Conservation (phyloP, 2,888 invertebrate genomes). For the Brenthis hecate region DNA sequence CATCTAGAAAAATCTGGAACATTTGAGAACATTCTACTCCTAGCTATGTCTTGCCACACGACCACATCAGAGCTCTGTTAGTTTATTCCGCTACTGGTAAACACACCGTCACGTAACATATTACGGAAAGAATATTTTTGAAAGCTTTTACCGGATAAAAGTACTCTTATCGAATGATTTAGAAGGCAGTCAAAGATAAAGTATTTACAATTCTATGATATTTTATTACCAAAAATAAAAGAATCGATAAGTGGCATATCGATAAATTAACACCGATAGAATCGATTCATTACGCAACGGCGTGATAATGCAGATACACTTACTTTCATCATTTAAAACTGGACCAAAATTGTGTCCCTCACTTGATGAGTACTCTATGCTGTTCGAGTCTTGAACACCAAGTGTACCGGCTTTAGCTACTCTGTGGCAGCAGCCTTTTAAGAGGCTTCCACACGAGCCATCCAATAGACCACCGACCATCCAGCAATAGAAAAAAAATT, state of each 20-base stretch:
- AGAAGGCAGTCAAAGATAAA: background rate
- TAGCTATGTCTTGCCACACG: conserved; percentile 79
- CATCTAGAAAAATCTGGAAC: conserved; percentile 44
- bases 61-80: conserved; percentile 80
- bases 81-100: conserved; percentile 48
- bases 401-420: conserved; percentile 85
- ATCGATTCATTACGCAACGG: conserved; percentile 42
- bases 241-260: conserved; percentile 4
- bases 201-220: background rate
- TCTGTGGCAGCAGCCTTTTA: conserved; percentile 94
- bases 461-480: conserved; percentile 93
- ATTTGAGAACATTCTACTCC: conserved; percentile 48
- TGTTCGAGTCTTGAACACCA: conserved; percentile 85
- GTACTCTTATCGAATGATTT: background rate
- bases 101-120: conserved; percentile 57
- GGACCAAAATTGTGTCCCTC: conserved; percentile 87
- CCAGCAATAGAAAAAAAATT: conserved; percentile 96
- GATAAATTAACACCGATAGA: conserved; percentile 16
- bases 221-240: background rate
- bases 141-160: conserved; percentile 8
- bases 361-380: conserved; percentile 83
- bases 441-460: conserved; percentile 90
- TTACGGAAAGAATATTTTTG: conserved; percentile 9
- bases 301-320: conserved; percentile 64
- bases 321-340: conserved; percentile 90